Percentiles rank a stretch among this genome's conserved stretches.
These are phyloP conservation scores for Sebastiscus albofasciatus DNA, from an alignment of 2,797 vertebrate species.

Conservation along the genomic window DNA sequence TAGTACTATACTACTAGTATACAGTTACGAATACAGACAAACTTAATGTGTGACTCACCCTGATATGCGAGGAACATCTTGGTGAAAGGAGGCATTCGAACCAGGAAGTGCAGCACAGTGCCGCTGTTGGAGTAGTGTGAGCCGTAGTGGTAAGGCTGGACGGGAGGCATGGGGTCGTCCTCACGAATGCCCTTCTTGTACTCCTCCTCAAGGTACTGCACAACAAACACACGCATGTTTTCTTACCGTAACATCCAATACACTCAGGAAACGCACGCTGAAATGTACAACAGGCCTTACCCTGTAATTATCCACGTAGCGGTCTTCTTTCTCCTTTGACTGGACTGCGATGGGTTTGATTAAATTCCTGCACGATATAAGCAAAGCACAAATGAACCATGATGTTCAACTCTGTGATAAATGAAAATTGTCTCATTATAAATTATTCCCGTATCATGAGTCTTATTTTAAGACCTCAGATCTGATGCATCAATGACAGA, in stretches of 20 bases:
- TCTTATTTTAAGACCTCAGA: not conserved
- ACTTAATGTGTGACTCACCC: slow-evolving; percentile 79
- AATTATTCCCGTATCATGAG: not conserved
- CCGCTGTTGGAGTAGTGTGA: slow-evolving; percentile 99
- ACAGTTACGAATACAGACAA: not conserved
- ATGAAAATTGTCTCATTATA: not conserved
- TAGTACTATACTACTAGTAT: too few species aligned
- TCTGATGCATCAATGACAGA: not conserved
- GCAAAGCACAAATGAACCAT: not conserved
- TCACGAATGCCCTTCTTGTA: slow-evolving; percentile 94
- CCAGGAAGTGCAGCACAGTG: slow-evolving; percentile 97
- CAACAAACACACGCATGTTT: not conserved
- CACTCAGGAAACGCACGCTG: not conserved
- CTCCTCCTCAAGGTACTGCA: slow-evolving; percentile 96
- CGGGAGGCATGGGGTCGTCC: slow-evolving; percentile 98
- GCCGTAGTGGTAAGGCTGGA: slow-evolving; percentile 98
- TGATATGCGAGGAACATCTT: slow-evolving; percentile 99
- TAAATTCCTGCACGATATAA: slow-evolving; percentile 86
- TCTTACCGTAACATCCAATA: not conserved
- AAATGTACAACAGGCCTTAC: slow-evolving; percentile 65
- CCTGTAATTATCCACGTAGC: slow-evolving; percentile 97
- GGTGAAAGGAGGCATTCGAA: slow-evolving; percentile 97
- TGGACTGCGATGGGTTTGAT: slow-evolving; percentile 97
- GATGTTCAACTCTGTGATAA: not conserved
- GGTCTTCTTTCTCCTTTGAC: slow-evolving; percentile 98